A percentile compares a stretch with the other conserved stretches of the same genome.
Evolutionary conservation across 2,113 vertebrate species (phyloP).

Genomic region (Myxocyprinus asiaticus): DNA sequence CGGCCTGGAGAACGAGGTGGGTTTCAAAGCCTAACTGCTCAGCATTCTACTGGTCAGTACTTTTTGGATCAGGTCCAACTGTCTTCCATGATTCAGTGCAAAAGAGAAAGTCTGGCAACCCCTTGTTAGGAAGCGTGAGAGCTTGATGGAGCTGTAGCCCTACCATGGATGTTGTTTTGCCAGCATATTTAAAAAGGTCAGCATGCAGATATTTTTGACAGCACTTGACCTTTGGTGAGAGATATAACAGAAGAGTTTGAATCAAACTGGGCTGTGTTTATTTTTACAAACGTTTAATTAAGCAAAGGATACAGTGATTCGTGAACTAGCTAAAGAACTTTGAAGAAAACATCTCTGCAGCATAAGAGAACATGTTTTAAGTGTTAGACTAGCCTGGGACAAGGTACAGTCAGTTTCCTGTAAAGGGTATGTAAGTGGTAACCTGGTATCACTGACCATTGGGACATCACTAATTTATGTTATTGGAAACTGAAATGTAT

Average conservation of each 20-base stretch:
- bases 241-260: slow-evolving; percentile 64
- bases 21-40: slow-evolving; percentile 5
- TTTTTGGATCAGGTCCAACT: slow-evolving; percentile 15
- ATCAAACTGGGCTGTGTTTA: slow-evolving; percentile 55
- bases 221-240: slow-evolving; percentile 74
- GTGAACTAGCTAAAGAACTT: background rate
- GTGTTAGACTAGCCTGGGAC: too few relatives aligned
- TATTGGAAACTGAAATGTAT: too few relatives aligned
- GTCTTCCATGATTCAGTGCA: slow-evolving; percentile 24
- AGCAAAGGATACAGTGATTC: slow-evolving; percentile 13
- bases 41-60: slow-evolving; percentile 9
- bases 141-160: slow-evolving; percentile 39
- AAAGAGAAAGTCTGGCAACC: slow-evolving; percentile 31
- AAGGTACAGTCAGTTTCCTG: too few relatives aligned
- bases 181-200: slow-evolving; percentile 78
- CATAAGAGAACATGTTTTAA: background rate
- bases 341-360: too few relatives aligned
- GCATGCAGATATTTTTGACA: slow-evolving; percentile 78
- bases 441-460: too few relatives aligned
- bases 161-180: slow-evolving; percentile 55
- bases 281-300: slow-evolving; percentile 60
- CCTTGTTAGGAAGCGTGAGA: slow-evolving; percentile 66
- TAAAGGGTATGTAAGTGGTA: too few relatives aligned
- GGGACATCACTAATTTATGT: too few relatives aligned
- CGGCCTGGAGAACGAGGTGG: slow-evolving; percentile 91